Base-by-base conservation (phyloP, 2,888 invertebrate species). In the Hirtodrosophila duncani region DNA sequence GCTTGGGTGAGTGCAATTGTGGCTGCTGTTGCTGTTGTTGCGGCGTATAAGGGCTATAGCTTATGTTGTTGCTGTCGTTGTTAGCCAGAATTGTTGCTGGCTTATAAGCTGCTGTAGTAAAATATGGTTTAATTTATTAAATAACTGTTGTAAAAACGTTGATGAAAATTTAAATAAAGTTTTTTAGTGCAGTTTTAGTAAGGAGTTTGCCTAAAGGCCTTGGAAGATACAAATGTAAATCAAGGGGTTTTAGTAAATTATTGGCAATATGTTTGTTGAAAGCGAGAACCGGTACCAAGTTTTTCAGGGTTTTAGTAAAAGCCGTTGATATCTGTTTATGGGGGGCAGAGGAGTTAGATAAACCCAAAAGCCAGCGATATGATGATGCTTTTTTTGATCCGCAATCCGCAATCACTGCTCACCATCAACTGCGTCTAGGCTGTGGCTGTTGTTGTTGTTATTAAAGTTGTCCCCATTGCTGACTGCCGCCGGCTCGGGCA, bases 221-320 rank as follows among this genome's bases (percentile, higher is more conserved):
- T n/a, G n/a, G n/a, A n/a, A n/a, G n/a, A n/a, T n/a, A n/a, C n/a
- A n/a, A n/a, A n/a, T n/a, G n/a, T n/a, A n/a, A n/a, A n/a, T n/a
- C n/a, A n/a, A n/a, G n/a, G n/a, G n/a, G n/a, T n/a, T n/a, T n/a
- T n/a, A n/a, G n/a, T n/a, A n/a, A n/a, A n/a, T n/a, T n/a, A n/a
- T n/a, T n/a, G n/a, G n/a, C n/a, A n/a, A n/a, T n/a, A n/a, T n/a
- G n/a, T n/a, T n/a, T n/a, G n/a, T n/a, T n/a, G n/a, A n/a, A n/a
- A n/a, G n/a, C n/a, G n/a, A n/a, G n/a, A n/a, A n/a, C n/a, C n/a
- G n/a, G n/a, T n/a, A n/a, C n/a, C n/a, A n/a, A n/a, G n/a, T n/a
- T n/a, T n/a, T n/a, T n/a, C n/a, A n/a, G n/a, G n/a, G n/a, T n/a
- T 61, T 79, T 81, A 74, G 75, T 77, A 75, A 46, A 41, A 65